A percentile compares a stretch with the other conserved stretches of the same genome.
These are phyloP conservation scores for Cinclus cinclus DNA, from an alignment of 2,113 vertebrate species.

Conservation along the genomic window DNA sequence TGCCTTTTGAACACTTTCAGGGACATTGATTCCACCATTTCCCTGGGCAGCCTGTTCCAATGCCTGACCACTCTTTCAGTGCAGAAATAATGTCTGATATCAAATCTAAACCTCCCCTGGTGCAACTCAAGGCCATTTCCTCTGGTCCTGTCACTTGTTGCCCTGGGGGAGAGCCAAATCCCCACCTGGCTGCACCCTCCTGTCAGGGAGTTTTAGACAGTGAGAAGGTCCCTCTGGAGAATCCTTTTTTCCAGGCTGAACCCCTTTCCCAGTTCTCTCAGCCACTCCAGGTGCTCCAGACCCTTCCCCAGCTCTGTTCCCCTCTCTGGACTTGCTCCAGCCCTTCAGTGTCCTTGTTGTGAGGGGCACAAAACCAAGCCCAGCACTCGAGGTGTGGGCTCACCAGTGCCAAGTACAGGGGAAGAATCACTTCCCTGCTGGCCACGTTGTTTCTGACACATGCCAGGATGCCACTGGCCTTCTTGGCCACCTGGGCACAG, in stretches of 20 bases:
- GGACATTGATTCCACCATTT: neutral
- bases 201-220: neutral
- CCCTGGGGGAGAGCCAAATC: neutral
- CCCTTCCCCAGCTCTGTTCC: neutral
- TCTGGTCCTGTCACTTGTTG: neutral
- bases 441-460: neutral
- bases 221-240: neutral
- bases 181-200: neutral
- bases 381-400: neutral
- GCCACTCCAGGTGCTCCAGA: neutral
- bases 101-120: neutral
- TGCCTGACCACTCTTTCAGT: neutral
- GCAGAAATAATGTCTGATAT: neutral
- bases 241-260: neutral
- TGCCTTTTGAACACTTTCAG: neutral
- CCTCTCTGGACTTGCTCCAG: neutral
- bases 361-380: neutral
- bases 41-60: neutral
- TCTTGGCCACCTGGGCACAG: neutral
- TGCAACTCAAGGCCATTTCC: too few relatives aligned
- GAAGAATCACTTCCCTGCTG: neutral
- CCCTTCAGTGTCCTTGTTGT: neutral
- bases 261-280: neutral
- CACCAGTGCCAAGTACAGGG: neutral
- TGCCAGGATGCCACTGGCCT: neutral